Base-by-base conservation (phyloP, 2,797 vertebrate genomes). In the Leptoclinus maculatus region DNA sequence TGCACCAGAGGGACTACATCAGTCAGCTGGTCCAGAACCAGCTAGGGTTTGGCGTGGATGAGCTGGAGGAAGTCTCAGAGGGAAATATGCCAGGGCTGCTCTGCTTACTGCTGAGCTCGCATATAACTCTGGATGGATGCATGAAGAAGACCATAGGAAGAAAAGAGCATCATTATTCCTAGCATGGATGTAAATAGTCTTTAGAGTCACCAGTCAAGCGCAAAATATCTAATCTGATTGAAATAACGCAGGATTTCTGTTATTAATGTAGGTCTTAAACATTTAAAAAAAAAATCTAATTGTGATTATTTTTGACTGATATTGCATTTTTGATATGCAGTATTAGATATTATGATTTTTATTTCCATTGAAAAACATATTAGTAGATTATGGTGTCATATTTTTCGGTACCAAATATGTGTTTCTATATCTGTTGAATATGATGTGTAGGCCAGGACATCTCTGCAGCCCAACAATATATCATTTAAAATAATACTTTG, bases 1-100 rank as follows among this genome's bases (percentile, higher is more conserved):
- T 57, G 57, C 25, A 75, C 73, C 38, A 66, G n/a, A 70, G 65
- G 53, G 77, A 79, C 19, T 32, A 43, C 53, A 76, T 2, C 60
- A 36, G 25, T 77, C 64, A 72, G 57, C 51, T 67, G 51, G 14
- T 54, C 51, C 38, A 56, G 64, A 54, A 79, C 49, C 59, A 73
- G 25, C 65, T 25, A 29, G 54, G 12, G 11, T 41, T 60, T 66
- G 69, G 45, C 38, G 49, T 66, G 3, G 8, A 60, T 5, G 51
- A 72, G 58, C 38, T 53, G 58, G 38, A 57, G 27, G 13, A 64
- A 4, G 57, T 53, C 64, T 72, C 67, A 51, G 36, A 36, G 54
- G 71, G 36, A 67, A 73, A 69, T 58, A 5, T 53, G 53, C n/a
- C 36, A n/a, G 16, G 6, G 32, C 19, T 54, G 66, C 39, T 49